Base-by-base conservation (phyloP, 2,888 invertebrate genomes). In the Drosophila putrida region DNA sequence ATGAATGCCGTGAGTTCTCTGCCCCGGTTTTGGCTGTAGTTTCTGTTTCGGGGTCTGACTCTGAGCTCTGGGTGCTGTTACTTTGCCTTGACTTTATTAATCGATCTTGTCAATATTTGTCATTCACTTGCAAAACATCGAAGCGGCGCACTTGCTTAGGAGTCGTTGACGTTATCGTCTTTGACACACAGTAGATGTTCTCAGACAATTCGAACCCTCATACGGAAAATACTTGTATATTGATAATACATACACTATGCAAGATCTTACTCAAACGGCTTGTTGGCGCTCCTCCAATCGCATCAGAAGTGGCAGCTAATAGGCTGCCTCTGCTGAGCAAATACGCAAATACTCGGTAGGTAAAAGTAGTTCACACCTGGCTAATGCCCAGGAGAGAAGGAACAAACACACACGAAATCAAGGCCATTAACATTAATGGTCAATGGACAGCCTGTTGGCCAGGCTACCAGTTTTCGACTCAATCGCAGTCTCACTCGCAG, bases 221-320 rank as follows among this genome's bases (percentile, higher is more conserved):
- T 55, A 63, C 62, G 28, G 41, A 20, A 61, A 67, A 27, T 25
- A 47, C 28, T 31, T 31, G 57, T 67, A 36, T 82, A 80, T 81
- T 81, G 69, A 78, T 61, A 39, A 6, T 43, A 64, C 35, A 49
- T 35, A 36, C 67, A 38, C 44, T 70, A 68, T 87, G 84, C 81
- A 82, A 54, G 72, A 83, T 70, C 84, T 85, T 85, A 84, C 89
- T 89, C 89, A 85, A 89, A 87, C 88, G 85, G 71, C 77, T 67
- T 60, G 53, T 68, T 67, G 67, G 66, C 88, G 69, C 70, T 65
- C 68, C 64, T 59, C 54, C 66, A 66, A 60, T 54, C 65, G 69
- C 79, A 87, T 87, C 85, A 84, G 83, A 80, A 62, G 66, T 71
- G 78, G 64, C 63, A 69, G 62, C 79, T 79, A 83, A 89, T 85